Conservation (phyloP, 2,888 invertebrate species). For the Priapulus caudatus region DNA sequence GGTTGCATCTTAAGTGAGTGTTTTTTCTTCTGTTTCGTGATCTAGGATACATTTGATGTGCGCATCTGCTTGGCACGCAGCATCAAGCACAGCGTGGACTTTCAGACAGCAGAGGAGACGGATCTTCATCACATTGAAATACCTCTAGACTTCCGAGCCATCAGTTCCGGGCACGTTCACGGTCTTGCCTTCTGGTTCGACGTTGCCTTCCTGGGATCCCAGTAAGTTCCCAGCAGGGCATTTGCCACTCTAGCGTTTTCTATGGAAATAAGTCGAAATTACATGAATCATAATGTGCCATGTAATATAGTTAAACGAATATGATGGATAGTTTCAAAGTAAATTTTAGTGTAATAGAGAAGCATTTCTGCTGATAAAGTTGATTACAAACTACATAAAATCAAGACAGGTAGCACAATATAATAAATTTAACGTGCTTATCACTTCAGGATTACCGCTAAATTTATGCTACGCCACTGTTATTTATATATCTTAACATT, state of each 20-base stretch:
- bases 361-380: too few species aligned
- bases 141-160: slow-evolving; percentile 78
- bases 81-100: slow-evolving; percentile 82
- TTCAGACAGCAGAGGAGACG: slow-evolving; percentile 76
- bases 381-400: too few species aligned
- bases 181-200: slow-evolving; percentile 99
- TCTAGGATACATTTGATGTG: slow-evolving; percentile 84
- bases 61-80: slow-evolving; percentile 92
- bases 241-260: too few species aligned
- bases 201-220: slow-evolving; percentile 75
- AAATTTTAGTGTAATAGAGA: background rate
- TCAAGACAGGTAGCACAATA: too few species aligned
- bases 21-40: slow-evolving; percentile 12
- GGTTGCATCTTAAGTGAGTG: background rate
- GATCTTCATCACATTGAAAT: slow-evolving; percentile 89
- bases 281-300: too few species aligned
- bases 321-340: slow-evolving; percentile 27
- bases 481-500: too few species aligned
- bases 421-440: too few species aligned
- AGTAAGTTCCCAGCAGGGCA: slow-evolving; percentile 37
- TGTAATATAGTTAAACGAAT: background rate
- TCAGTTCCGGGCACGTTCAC: slow-evolving; percentile 86
- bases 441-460: too few species aligned
- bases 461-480: too few species aligned
- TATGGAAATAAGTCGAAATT: too few species aligned